Conservation (phyloP, 1,140 invertebrate species). For the Papilio polyxenes region DNA sequence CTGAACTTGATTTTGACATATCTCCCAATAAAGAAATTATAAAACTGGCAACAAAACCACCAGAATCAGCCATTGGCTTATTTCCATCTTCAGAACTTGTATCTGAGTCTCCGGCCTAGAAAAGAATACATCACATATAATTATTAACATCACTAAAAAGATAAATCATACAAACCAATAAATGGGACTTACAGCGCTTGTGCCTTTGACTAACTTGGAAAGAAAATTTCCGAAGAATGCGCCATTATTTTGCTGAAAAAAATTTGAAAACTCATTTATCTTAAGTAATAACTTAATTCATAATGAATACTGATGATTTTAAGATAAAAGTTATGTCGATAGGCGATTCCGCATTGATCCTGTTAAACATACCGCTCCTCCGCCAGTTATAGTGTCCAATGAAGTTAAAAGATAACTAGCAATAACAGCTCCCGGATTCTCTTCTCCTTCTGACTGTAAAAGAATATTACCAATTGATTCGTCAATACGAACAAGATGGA, state of each 20-base stretch:
- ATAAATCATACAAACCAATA: neutral
- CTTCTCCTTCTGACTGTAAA: conserved; percentile 67
- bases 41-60: conserved; percentile 66
- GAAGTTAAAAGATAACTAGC: conserved; percentile 72
- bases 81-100: conserved; percentile 59
- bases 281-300: neutral
- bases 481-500: neutral
- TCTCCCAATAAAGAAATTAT: conserved; percentile 66
- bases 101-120: conserved; percentile 60
- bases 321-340: too few species aligned
- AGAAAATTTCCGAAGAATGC: conserved; percentile 73
- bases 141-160: neutral
- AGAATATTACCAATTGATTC: conserved; percentile 34
- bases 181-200: conserved; percentile 64
- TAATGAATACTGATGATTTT: neutral
- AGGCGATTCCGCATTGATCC: too few species aligned
- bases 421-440: conserved; percentile 69
- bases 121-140: conserved; percentile 29
- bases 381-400: conserved; percentile 69
- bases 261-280: conserved; percentile 12
- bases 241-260: conserved; percentile 75
- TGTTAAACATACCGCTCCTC: conserved; percentile 62
- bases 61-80: conserved; percentile 62
- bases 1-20: conserved; percentile 70
- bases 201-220: conserved; percentile 69